A percentile compares a stretch with the other conserved stretches of the same genome.
phyloP scores from a whole-genome alignment of 2,797 vertebrate genomes.

The Pagetopsis macropterus region DNA sequence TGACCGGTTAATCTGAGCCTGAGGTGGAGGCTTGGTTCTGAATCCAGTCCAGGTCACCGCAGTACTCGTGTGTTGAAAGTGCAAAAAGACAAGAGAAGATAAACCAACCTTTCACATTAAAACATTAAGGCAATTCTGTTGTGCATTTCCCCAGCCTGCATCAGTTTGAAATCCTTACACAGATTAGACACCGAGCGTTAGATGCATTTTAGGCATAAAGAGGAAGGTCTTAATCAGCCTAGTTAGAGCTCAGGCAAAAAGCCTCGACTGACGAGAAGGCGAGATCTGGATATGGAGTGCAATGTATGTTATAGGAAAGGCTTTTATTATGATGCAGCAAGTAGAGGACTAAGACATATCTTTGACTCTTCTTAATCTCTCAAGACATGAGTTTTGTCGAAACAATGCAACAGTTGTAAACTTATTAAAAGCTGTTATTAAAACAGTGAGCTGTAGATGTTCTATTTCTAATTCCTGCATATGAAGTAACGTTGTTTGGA shows the following conservation, averaged over 20 bases:
- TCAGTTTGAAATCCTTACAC: neutral
- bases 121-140: neutral
- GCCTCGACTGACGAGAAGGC: neutral
- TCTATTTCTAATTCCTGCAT: neutral
- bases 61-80: slow-evolving; percentile 6
- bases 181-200: neutral
- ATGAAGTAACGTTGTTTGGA: neutral
- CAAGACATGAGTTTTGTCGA: neutral
- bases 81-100: neutral
- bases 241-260: no score
- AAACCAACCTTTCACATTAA: neutral
- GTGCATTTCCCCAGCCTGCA: neutral
- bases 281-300: neutral
- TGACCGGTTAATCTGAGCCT: slow-evolving; percentile 75
- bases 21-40: slow-evolving; percentile 60
- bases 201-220: neutral
- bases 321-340: neutral
- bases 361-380: neutral
- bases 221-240: neutral
- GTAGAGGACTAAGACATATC: neutral
- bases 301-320: neutral
- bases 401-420: neutral
- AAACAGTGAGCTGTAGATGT: neutral
- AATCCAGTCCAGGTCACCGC: slow-evolving; percentile 47
- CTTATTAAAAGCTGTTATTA: neutral